A percentile compares a stretch with the other conserved stretches of the same genome.
Conservation (phyloP, 2,113 vertebrate genomes). For the Tenebrosternarchus preto region DNA sequence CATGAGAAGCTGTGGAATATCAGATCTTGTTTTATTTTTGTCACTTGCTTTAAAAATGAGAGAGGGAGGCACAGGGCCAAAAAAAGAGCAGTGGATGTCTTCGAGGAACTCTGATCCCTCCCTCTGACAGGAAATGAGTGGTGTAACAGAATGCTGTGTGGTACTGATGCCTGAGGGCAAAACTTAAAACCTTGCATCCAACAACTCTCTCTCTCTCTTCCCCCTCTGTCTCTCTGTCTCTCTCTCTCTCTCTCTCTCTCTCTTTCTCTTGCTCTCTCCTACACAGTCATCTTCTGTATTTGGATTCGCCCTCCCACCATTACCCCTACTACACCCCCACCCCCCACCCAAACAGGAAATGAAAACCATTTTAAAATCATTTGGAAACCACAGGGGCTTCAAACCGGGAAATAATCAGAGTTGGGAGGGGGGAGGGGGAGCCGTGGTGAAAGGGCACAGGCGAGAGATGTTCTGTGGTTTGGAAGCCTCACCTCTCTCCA, state of each 20-base stretch:
- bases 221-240: neutral
- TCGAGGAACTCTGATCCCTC: slow-evolving; percentile 36
- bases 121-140: slow-evolving; percentile 51
- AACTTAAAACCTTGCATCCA: slow-evolving; percentile 43
- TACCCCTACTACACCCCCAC: slow-evolving; percentile 19
- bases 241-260: slow-evolving; percentile 21
- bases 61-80: slow-evolving; percentile 26
- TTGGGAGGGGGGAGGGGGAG: slow-evolving; percentile 25
- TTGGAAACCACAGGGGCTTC: slow-evolving; percentile 56
- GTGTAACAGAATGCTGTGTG: slow-evolving; percentile 53
- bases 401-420: slow-evolving; percentile 58
- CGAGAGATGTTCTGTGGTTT: slow-evolving; percentile 23
- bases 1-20: neutral
- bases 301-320: slow-evolving; percentile 33
- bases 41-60: slow-evolving; percentile 10
- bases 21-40: slow-evolving; percentile 17
- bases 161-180: slow-evolving; percentile 48
- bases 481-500: slow-evolving; percentile 4
- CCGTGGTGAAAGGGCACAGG: neutral
- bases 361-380: slow-evolving; percentile 61
- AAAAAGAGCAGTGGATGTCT: slow-evolving; percentile 12
- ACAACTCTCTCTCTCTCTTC: slow-evolving; percentile 22
- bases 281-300: slow-evolving; percentile 36
- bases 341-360: slow-evolving; percentile 55
- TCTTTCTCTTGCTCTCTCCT: neutral